Conservation (phyloP, 2,113 vertebrate genomes). For the Serilophus lunatus region DNA sequence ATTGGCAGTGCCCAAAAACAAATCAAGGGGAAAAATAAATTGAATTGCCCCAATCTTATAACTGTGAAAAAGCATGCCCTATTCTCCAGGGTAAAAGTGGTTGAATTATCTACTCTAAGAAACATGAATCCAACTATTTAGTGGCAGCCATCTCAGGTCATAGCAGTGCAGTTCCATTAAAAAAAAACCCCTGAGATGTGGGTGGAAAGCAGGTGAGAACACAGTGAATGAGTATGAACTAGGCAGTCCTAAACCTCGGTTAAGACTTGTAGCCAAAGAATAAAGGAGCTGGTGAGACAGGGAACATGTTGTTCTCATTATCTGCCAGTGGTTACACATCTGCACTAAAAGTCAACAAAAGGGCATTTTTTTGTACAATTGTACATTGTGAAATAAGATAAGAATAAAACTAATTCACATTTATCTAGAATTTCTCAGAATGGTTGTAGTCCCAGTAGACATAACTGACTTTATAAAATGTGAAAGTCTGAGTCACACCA, state of each 20-base stretch:
- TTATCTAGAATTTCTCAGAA: constrained; percentile 54
- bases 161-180: neutral
- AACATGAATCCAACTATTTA: neutral
- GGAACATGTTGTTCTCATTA: constrained; percentile 37
- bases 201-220: neutral
- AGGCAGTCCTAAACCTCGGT: neutral
- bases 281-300: neutral
- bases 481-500: constrained; percentile 62
- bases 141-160: neutral
- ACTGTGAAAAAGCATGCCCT: neutral
- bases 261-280: neutral
- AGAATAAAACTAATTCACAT: constrained; percentile 55
- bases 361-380: constrained; percentile 39
- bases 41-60: neutral
- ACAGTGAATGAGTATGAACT: neutral
- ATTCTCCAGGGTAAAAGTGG: neutral
- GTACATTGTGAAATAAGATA: constrained; percentile 43
- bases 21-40: neutral
- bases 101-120: neutral
- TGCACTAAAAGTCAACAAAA: constrained; percentile 45
- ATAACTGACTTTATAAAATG: constrained; percentile 49
- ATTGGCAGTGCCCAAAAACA: neutral
- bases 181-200: neutral
- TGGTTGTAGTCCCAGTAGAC: constrained; percentile 29
- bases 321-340: constrained; percentile 31